Evolutionary conservation across 1,140 invertebrate species (phyloP).

Genomic region (Eubasilissa regina): DNA sequence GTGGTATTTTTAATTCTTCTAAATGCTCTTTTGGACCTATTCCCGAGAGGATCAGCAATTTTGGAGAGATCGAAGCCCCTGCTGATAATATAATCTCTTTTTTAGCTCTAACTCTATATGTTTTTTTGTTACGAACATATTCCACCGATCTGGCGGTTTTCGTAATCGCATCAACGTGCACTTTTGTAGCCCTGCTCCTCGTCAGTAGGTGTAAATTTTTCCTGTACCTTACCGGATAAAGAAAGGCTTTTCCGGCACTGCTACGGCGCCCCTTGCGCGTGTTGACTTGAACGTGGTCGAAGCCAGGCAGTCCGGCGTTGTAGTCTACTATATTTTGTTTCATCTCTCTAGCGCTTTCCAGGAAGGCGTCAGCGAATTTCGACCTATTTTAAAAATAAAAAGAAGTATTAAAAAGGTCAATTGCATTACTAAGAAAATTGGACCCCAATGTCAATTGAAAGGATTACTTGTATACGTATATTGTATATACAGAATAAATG

Average conservation of each 20-base stretch:
- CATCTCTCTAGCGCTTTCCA: conserved; percentile 75
- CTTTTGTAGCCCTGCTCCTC: conserved; percentile 74
- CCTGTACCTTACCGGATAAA: conserved; percentile 73
- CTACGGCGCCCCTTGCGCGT: conserved; percentile 70
- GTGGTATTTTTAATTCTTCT: conserved; percentile 76
- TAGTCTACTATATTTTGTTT: conserved; percentile 77
- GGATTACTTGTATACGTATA: no score
- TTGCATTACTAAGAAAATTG: no score
- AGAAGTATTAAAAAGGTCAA: not conserved
- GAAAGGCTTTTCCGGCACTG: conserved; percentile 74
- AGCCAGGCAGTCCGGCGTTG: conserved; percentile 75
- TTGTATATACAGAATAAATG: no score
- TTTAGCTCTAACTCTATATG: conserved; percentile 71
- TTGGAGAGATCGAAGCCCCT: conserved; percentile 85
- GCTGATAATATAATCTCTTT: conserved; percentile 82
- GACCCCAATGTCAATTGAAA: no score
- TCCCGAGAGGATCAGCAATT: conserved; percentile 87
- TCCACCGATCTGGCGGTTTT: conserved; percentile 78
- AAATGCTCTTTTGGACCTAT: conserved; percentile 81
- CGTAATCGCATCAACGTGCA: conserved; percentile 74
- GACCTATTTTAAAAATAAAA: conserved; percentile 67
- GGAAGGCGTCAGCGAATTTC: conserved; percentile 74
- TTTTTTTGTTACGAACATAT: conserved; percentile 71
- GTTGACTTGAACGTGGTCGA: conserved; percentile 79
- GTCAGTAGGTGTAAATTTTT: conserved; percentile 78